Conservation (phyloP, 2,797 vertebrate species). For the Harpagifer antarcticus region DNA sequence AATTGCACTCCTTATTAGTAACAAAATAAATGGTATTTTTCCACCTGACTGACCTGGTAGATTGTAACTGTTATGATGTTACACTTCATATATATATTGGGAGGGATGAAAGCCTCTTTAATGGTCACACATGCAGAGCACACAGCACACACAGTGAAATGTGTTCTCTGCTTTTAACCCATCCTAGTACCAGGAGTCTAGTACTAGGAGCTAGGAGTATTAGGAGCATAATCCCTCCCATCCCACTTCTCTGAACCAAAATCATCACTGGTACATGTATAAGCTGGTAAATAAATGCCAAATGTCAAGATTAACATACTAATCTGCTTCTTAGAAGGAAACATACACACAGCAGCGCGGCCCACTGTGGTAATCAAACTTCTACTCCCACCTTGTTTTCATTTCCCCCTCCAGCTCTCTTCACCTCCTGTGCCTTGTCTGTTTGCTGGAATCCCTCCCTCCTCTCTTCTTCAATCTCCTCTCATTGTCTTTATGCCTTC, state of each 20-base stretch:
- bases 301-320: constrained; percentile 1
- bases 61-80: neutral
- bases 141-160: no score
- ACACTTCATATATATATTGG: neutral
- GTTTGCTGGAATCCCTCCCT: constrained; percentile 6
- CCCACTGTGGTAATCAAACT: constrained; percentile 36
- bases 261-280: neutral
- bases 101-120: no score
- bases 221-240: neutral
- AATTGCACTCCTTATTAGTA: constrained; percentile 15
- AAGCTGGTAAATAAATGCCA: constrained; percentile 7
- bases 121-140: no score
- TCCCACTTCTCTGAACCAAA: neutral
- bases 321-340: neutral
- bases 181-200: no score
- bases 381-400: constrained; percentile 23
- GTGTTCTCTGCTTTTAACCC: no score
- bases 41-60: neutral
- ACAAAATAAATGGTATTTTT: neutral
- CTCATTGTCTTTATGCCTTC: neutral
- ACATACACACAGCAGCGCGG: neutral
- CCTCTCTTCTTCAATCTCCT: neutral
- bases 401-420: constrained; percentile 10
- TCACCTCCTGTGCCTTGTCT: constrained; percentile 4
- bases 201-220: no score